Percentiles rank a stretch among this genome's conserved stretches.
Conservation (phyloP, 30 jellyfish, hydroid and myxozoan genomes). For the Hydra vulgaris region DNA sequence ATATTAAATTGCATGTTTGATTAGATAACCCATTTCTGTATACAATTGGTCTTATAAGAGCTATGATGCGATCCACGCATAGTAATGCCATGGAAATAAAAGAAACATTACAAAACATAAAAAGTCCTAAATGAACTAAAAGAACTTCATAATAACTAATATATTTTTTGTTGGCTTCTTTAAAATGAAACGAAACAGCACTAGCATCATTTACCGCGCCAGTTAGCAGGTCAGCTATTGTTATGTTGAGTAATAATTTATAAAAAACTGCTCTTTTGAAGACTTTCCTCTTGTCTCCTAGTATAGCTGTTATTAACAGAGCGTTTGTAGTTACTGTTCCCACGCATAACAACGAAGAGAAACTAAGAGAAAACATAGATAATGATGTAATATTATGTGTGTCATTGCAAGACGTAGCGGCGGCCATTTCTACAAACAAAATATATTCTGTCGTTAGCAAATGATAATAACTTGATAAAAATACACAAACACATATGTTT, state of each 20-base stretch:
- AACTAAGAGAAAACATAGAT: neutral
- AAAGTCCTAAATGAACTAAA: neutral
- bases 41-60: constrained; percentile 3
- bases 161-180: neutral
- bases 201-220: constrained; percentile 7
- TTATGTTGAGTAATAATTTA: constrained; percentile 4
- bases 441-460: neutral
- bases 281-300: constrained; percentile 5
- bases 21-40: neutral
- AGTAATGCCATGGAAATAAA: constrained; percentile 10
- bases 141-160: neutral
- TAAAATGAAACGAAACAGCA: neutral
- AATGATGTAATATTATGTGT: neutral
- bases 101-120: neutral
- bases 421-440: neutral
- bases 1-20: neutral
- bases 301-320: neutral
- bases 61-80: constrained; percentile 11
- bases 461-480: too few relatives aligned
- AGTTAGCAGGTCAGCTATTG: constrained; percentile 15
- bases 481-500: too few relatives aligned
- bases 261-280: neutral
- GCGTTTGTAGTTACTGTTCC: neutral
- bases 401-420: constrained; percentile 5
- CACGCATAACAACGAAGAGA: neutral